Evolutionary conservation across 2,113 vertebrate species (phyloP), one percentile per base, ranked within the genome.

Genomic region (Mastomys coucha): DNA sequence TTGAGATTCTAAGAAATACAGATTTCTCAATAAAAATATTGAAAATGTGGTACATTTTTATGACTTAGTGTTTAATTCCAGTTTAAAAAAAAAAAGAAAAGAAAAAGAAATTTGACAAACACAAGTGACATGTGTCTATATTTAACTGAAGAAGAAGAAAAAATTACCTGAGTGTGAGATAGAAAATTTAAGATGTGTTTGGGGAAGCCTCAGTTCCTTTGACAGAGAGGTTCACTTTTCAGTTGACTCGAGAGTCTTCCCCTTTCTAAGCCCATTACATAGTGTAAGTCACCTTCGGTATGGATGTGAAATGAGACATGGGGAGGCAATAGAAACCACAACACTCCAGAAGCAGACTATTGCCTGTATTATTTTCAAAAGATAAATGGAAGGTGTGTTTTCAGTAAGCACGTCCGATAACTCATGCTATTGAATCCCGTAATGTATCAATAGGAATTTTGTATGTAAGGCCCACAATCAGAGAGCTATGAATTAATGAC

Each of bases 401-500:
- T 20, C 20, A 36, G 16, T 56, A 78, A 36, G 22, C 7, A 86
- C 17, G 80, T 49, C 53, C 0, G 33, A 8, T 81, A 33, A 24
- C 22, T 67, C n/a, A 86, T 73, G 53, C 1, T 88, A 82, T 3
- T 70, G 73, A 81, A 78, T 91, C 7, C 42, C 85, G 49, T 91
- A 65, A 51, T 67, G 1, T 31, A 95, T 89, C 53, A 89, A 69
- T 9, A 89, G 39, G 24, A 91, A 70, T 94, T 94, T 93, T 84
- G 88, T 76, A 87, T 91, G 42, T 76, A 78, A 84, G n/a, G 70
- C 10, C 82, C 90, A 7, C 1, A 42, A 45, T 49, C 20, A 88
- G 69, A 94, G 91, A 88, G 17, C 28, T 45, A 77, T 42, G 80
- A 89, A 85, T 53, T 85, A 72, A 80, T 19, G 11, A 58, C 14